Conservation (phyloP, 2,888 invertebrate species). For the Aspidapion aeneum region DNA sequence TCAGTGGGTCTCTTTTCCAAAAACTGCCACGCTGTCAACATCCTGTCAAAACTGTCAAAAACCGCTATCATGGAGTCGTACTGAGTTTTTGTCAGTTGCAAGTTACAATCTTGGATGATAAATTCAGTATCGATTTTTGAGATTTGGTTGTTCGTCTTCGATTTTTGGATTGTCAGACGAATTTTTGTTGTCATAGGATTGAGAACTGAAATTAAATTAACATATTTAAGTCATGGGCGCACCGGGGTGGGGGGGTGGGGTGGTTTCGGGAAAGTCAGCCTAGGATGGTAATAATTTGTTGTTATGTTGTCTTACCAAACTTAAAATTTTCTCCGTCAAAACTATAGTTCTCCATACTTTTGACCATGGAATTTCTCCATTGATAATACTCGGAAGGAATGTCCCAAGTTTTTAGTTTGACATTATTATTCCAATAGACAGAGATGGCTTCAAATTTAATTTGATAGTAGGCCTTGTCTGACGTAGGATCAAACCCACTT, state of each 20-base stretch:
- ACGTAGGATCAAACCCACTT: slow-evolving; percentile 49
- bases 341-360: slow-evolving; percentile 70
- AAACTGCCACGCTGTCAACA: slow-evolving; percentile 62
- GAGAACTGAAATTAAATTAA: slow-evolving; percentile 59
- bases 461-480: slow-evolving; percentile 60
- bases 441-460: slow-evolving; percentile 74
- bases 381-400: slow-evolving; percentile 59
- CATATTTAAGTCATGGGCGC: too few species aligned
- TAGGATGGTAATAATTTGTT: too few species aligned
- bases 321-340: slow-evolving; percentile 76
- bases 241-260: too few species aligned
- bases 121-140: slow-evolving; percentile 65
- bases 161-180: slow-evolving; percentile 65
- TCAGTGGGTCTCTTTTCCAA: slow-evolving; percentile 40
- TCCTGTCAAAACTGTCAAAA: slow-evolving; percentile 57
- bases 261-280: too few species aligned
- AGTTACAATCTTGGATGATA: slow-evolving; percentile 69
- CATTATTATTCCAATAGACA: slow-evolving; percentile 70
- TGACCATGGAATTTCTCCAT: slow-evolving; percentile 75
- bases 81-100: slow-evolving; percentile 70
- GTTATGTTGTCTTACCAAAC: slow-evolving; percentile 67
- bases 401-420: slow-evolving; percentile 52
- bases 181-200: slow-evolving; percentile 76
- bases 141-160: slow-evolving; percentile 53
- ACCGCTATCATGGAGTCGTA: slow-evolving; percentile 60